Base-by-base conservation (phyloP, 1,140 invertebrate species). In the Apis laboriosa region DNA sequence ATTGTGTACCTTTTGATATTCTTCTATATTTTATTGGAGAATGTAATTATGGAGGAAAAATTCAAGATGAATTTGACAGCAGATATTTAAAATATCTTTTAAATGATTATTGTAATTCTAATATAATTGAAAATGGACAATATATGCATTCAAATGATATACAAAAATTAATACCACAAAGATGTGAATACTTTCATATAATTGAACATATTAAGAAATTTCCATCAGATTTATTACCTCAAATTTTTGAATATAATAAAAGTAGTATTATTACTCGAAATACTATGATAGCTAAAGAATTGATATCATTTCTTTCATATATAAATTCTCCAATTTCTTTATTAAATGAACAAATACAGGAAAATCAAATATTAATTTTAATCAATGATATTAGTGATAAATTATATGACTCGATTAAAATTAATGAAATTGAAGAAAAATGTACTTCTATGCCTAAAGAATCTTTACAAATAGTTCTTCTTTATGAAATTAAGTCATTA, bases 31-130 rank as follows among this genome's bases (percentile, higher is more conserved):
- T 97, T 3, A 74, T 93, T 60, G 96, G 96, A 21, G 96, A 97
- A 89, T 97, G 97, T 88, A 97, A 97, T 92, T 97, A 97, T 88
- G 97, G 97, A 2, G 96, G 96, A 2, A 94, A 96, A 91, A 95
- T 97, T 2, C 95, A 96, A 0, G 96, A 97, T 89, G 94, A 95
- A 84, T 94, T 95, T 90, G 97, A 97, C 92, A 91, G 95, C 24
- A 92, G 95, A 64, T 95, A 95, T 53, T 88, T 97, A 17, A 91
- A 93, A 61, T 95, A 95, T 75, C 83, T 96, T 63, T 91, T 97
- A 0, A 89, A 90, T 12, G 95, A 94, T 86, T 96, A 95, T 89
- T 97, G 95, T 86, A 96, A 95, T 82, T 9, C 49, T 21, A 86
- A 93, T 17, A 85, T 95, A 28, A 74, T 90, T 21, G 53, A 71